phyloP scores from a whole-genome alignment of 2,888 invertebrate species.

The Mallateleia sp. region DNA sequence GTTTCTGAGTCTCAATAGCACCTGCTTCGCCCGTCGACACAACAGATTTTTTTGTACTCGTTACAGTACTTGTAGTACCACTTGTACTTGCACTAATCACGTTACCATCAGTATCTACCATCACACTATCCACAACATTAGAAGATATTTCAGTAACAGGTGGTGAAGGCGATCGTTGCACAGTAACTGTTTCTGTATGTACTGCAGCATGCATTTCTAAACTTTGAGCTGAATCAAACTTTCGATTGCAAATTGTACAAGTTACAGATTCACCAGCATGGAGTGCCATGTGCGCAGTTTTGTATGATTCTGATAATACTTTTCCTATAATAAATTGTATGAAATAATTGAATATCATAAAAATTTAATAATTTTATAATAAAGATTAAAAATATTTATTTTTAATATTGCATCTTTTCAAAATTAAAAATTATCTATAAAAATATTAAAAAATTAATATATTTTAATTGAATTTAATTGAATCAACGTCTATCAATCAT shows the following conservation, averaged over 20 bases:
- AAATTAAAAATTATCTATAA: too few relatives aligned
- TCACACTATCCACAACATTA: not conserved
- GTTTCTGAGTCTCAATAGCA: constrained; percentile 86
- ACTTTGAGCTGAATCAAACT: constrained; percentile 92
- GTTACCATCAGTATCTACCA: not conserved
- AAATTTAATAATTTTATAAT: not conserved
- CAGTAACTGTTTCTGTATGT: constrained; percentile 89
- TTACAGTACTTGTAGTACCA: constrained; percentile 10
- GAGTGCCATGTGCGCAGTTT: constrained; percentile 92
- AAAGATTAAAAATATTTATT: not conserved
- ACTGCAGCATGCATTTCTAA: constrained; percentile 94
- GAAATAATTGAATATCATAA: not conserved
- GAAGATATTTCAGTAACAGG: constrained; percentile 41
- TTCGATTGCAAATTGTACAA: constrained; percentile 93
- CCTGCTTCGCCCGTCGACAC: too few relatives aligned
- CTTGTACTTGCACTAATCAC: too few relatives aligned
- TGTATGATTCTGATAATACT: constrained; percentile 89
- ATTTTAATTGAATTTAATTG: too few relatives aligned
- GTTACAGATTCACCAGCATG: constrained; percentile 91
- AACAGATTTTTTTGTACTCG: constrained; percentile 1
- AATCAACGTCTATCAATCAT: too few relatives aligned
- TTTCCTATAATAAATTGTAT: constrained; percentile 82
- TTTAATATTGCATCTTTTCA: too few relatives aligned
- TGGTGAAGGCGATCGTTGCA: constrained; percentile 82
- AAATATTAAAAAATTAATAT: too few relatives aligned